phyloP scores from a whole-genome alignment of 2,113 vertebrate species.

The Epinephelus lanceolatus region DNA sequence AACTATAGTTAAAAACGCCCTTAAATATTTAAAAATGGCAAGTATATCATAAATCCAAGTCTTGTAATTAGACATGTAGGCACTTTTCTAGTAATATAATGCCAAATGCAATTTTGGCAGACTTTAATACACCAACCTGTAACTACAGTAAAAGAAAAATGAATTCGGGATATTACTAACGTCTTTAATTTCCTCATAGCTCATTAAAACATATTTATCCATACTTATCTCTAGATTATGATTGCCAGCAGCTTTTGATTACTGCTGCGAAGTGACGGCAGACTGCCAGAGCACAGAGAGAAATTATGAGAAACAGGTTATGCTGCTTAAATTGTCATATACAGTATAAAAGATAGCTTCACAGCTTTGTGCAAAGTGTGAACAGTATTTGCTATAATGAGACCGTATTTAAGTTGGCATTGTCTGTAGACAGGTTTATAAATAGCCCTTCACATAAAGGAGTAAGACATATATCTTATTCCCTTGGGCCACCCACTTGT shows the following conservation, averaged over 20 bases:
- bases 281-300: slow-evolving; percentile 18
- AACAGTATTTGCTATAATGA: slow-evolving; percentile 9
- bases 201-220: slow-evolving; percentile 42
- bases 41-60: no score
- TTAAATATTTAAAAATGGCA: no score
- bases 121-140: not conserved
- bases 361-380: slow-evolving; percentile 15
- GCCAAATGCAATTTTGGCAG: not conserved
- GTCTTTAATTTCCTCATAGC: not conserved
- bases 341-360: slow-evolving; percentile 1
- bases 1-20: no score
- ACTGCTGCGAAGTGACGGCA: slow-evolving; percentile 18
- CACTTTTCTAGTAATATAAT: not conserved
- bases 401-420: slow-evolving; percentile 8
- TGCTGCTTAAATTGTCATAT: not conserved
- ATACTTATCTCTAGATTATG: not conserved
- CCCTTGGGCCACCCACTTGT: slow-evolving; percentile 16
- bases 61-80: slow-evolving; percentile 9
- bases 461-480: not conserved
- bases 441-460: slow-evolving; percentile 27
- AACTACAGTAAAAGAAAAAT: not conserved
- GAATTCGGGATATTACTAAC: not conserved
- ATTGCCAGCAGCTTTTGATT: slow-evolving; percentile 18
- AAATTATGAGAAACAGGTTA: not conserved
- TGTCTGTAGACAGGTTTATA: slow-evolving; percentile 10